These are phyloP conservation scores for Zoanthus sociatus DNA, from an alignment of 92 coral and sea anemone genomes.

Conservation along the genomic window DNA sequence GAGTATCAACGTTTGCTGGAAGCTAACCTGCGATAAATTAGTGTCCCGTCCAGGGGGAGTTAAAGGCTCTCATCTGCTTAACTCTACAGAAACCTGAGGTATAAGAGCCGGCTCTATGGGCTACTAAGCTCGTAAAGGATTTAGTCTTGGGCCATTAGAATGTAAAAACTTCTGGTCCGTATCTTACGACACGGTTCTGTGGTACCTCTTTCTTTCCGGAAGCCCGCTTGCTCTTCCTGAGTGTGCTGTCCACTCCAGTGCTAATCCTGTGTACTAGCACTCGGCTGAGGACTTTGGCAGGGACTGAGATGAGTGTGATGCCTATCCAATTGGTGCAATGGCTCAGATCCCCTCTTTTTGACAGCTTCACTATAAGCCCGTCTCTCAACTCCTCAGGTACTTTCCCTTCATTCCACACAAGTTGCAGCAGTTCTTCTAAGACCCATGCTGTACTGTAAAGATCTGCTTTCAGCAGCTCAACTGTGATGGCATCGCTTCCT, in stretches of 20 bases:
- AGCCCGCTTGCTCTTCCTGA: too few species aligned
- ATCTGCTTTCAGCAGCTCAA: slow-evolving; percentile 1
- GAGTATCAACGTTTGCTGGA: too few species aligned
- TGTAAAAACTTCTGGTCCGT: too few species aligned
- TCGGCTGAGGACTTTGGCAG: background rate
- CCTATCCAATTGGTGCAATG: slow-evolving; percentile 1
- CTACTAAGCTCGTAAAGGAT: too few species aligned
- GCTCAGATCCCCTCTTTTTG: background rate
- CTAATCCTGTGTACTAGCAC: background rate
- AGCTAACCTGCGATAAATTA: too few species aligned
- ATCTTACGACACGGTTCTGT: background rate
- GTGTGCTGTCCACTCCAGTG: too few species aligned
- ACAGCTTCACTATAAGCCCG: background rate
- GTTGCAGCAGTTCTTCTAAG: background rate
- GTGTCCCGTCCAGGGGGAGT: too few species aligned
- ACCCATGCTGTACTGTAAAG: background rate
- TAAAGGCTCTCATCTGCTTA: too few species aligned
- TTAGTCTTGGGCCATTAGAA: too few species aligned
- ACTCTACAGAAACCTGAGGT: too few species aligned
- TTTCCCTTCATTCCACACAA: background rate
- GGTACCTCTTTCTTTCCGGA: background rate
- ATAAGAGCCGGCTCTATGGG: too few species aligned
- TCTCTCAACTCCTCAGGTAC: slow-evolving; percentile 25
- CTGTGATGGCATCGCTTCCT: background rate
- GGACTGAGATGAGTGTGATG: background rate